A percentile compares a stretch with the other conserved stretches of the same genome.
phyloP scores from a whole-genome alignment of 2,888 invertebrate species.

The Cheiracanthium punctorium region DNA sequence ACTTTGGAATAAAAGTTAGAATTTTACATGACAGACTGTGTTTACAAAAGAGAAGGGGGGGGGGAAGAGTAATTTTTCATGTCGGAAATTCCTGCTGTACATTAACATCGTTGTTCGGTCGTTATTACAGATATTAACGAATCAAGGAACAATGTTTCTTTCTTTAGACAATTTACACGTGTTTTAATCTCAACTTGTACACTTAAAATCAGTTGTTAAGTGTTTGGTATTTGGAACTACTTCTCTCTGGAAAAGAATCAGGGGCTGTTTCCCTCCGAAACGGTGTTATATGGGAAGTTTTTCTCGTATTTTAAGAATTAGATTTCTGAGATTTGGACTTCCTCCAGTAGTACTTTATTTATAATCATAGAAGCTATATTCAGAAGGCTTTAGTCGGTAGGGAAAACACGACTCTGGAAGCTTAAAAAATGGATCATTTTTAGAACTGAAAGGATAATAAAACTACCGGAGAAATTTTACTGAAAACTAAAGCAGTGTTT shows the following conservation, averaged over 20 bases:
- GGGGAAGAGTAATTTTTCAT: constrained; percentile 1
- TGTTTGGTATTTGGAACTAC: too few relatives aligned
- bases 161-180: background rate
- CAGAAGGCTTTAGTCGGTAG: background rate
- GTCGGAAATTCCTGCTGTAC: background rate
- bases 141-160: background rate
- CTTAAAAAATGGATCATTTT: constrained; percentile 12
- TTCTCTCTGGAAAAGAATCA: too few relatives aligned
- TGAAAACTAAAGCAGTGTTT: too few relatives aligned
- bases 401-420: background rate
- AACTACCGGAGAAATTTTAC: background rate
- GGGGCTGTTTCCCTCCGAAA: background rate
- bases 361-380: constrained; percentile 24
- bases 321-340: constrained; percentile 18
- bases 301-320: constrained; percentile 21
- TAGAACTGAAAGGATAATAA: background rate
- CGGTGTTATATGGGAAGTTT: background rate
- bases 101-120: background rate
- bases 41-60: too few relatives aligned
- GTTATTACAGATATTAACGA: constrained; percentile 3
- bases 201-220: background rate
- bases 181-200: background rate
- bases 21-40: too few relatives aligned
- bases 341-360: constrained; percentile 14
- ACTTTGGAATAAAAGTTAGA: too few relatives aligned